Evolutionary conservation across 2,113 vertebrate genomes (phyloP), one percentile per base, ranked within the genome.

Genomic region (Brachyhypopomus gauderio): DNA sequence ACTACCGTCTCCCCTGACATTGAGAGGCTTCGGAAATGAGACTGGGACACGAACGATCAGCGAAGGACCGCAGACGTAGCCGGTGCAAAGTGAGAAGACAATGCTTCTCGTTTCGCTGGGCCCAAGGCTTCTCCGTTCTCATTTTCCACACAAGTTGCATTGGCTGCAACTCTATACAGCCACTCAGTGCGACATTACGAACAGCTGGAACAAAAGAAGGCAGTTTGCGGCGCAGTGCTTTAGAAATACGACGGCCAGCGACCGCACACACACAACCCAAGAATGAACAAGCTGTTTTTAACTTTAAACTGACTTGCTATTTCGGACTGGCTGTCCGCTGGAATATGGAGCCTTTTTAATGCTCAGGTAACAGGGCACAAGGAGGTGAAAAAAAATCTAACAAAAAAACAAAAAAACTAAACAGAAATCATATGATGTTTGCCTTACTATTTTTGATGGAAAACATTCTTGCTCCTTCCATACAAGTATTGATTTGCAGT

Each of bases 401-500:
- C 5, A 41, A 30, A 41, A 6, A 38, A 38, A 38, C 38, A 38
- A 38, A 38, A 41, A 41, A 41, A 41, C 41, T 4, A 41, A 41
- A 41, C 66, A 20, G 16, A 59, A 36, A 75, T 75, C 56, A 41
- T 75, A 38, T n/a, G 36, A 75, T 60, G 56, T 75, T 75, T 75
- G 73, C 73, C 63, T 78, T 78, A 78, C 64, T 78, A 69, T 78
- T 78, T 77, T 67, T 67, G 45, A 77, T 34, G 38, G 60, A 77
- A 25, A 75, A 62, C n/a, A 0, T 60, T 45, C n/a, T 75, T 75
- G 73, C 73, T 62, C 58, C 73, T 75, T 75, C 36, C 73, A 62
- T n/a, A 60, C 23, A 19, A 12, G 25, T n/a, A n/a, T 55, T 59
- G 72, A 22, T 56, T 52, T 78, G 48, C 27, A n/a, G 12, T 36